A percentile compares a stretch with the other conserved stretches of the same genome.
Evolutionary conservation across 2,888 invertebrate species (phyloP).

Genomic region (Plemyria rubiginata): DNA sequence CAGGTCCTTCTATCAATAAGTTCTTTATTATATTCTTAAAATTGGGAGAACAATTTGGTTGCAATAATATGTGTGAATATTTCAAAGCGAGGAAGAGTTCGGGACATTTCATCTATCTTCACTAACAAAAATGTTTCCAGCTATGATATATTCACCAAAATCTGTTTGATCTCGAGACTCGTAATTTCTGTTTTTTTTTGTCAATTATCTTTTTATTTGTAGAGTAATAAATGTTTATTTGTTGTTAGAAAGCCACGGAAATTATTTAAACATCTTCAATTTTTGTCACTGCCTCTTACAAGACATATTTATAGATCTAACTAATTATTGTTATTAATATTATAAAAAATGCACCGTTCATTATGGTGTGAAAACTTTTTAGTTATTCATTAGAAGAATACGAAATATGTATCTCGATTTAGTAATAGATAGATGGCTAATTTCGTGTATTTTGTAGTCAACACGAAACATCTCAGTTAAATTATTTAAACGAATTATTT

Average conservation of each 20-base stretch:
- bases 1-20: slow-evolving; percentile 19
- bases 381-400: slow-evolving; percentile 28
- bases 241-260: slow-evolving; percentile 59
- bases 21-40: slow-evolving; percentile 32
- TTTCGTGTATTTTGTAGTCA: slow-evolving; percentile 50
- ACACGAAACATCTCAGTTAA: slow-evolving; percentile 55
- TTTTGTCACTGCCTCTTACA: slow-evolving; percentile 55
- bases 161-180: slow-evolving; percentile 75
- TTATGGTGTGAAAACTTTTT: slow-evolving; percentile 31
- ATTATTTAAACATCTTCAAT: slow-evolving; percentile 54
- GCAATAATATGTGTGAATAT: slow-evolving; percentile 78
- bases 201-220: slow-evolving; percentile 52
- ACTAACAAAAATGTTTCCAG: slow-evolving; percentile 53
- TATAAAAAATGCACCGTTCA: slow-evolving; percentile 15
- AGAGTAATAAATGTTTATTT: slow-evolving; percentile 65
- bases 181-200: slow-evolving; percentile 62
- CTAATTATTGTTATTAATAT: slow-evolving; percentile 29
- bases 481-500: slow-evolving; percentile 66
- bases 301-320: slow-evolving; percentile 51
- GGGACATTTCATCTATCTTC: slow-evolving; percentile 57
- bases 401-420: slow-evolving; percentile 43
- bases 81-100: slow-evolving; percentile 75
- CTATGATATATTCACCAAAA: slow-evolving; percentile 75
- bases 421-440: slow-evolving; percentile 49
- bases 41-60: slow-evolving; percentile 49